Conservation (phyloP, 2,797 vertebrate genomes). For the Eurystomus glaucurus region DNA sequence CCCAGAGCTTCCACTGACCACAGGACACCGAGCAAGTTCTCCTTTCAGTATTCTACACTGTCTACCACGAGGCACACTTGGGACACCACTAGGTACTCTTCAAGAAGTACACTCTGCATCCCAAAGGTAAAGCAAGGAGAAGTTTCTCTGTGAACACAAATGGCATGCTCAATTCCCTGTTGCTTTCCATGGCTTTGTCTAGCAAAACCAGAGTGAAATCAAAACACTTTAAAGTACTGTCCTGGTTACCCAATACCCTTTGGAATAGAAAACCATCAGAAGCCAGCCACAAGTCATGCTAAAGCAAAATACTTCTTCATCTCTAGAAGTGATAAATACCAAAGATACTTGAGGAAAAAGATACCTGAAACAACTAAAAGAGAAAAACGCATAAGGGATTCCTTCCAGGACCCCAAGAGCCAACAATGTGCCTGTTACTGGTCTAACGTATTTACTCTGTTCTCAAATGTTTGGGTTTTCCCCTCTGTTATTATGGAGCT, state of each 20-base stretch:
- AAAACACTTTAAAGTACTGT: not conserved
- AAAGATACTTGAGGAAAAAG: not conserved
- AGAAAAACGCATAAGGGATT: not conserved
- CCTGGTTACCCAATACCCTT: not conserved
- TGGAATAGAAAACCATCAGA: not conserved
- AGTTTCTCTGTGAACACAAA: not conserved
- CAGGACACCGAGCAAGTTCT: not conserved
- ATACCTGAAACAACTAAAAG: not conserved
- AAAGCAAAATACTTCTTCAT: not conserved
- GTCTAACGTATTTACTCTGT: not conserved
- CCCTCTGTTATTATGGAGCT: not conserved
- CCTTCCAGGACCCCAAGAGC: not conserved
- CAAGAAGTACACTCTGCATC: not conserved
- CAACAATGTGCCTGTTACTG: not conserved
- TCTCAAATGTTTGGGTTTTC: not conserved
- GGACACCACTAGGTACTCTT: not conserved
- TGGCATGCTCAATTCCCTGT: rapidly evolving
- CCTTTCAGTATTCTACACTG: not conserved
- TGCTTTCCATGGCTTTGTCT: not conserved
- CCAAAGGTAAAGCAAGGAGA: not conserved
- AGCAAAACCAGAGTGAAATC: not conserved
- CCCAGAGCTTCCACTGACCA: not conserved
- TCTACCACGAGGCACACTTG: rapidly evolving
- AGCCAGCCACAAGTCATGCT: not conserved
- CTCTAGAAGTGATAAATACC: not conserved